Evolutionary conservation across 2,113 vertebrate genomes (phyloP).

Genomic region (Rutilus rutilus): DNA sequence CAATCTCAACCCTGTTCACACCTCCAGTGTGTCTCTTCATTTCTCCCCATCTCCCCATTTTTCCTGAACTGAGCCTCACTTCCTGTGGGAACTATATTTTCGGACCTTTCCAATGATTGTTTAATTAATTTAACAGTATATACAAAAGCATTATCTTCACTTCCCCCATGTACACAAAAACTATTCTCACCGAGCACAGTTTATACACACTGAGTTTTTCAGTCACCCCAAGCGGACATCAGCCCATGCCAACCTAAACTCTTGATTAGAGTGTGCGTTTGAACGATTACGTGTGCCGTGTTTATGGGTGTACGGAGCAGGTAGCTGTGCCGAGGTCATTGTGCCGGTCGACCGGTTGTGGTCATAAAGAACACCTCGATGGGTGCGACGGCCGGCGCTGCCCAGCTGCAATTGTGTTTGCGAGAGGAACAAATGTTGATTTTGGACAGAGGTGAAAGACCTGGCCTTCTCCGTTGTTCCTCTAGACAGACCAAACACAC

Average conservation of each 20-base stretch:
- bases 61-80: constrained; percentile 50
- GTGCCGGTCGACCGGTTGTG: constrained; percentile 3
- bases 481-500: constrained; percentile 29
- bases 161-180: constrained; percentile 43
- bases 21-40: constrained; percentile 45
- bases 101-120: constrained; percentile 62
- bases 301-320: not conserved
- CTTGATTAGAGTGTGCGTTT: constrained; percentile 13
- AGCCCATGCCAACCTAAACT: constrained; percentile 41
- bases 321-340: constrained; percentile 4
- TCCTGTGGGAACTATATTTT: constrained; percentile 61
- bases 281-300: not conserved
- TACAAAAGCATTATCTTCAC: constrained; percentile 51
- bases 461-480: constrained; percentile 43
- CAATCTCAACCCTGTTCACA: constrained; percentile 43
- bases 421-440: constrained; percentile 43
- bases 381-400: constrained; percentile 32
- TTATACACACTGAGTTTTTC: constrained; percentile 43
- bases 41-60: constrained; percentile 26
- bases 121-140: constrained; percentile 59
- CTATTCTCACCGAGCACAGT: constrained; percentile 48
- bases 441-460: constrained; percentile 53
- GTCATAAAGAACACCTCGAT: constrained; percentile 30
- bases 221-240: constrained; percentile 36
- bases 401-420: constrained; percentile 45